Conservation (phyloP, 2,113 vertebrate species). For the Aptenodytes forsteri region DNA sequence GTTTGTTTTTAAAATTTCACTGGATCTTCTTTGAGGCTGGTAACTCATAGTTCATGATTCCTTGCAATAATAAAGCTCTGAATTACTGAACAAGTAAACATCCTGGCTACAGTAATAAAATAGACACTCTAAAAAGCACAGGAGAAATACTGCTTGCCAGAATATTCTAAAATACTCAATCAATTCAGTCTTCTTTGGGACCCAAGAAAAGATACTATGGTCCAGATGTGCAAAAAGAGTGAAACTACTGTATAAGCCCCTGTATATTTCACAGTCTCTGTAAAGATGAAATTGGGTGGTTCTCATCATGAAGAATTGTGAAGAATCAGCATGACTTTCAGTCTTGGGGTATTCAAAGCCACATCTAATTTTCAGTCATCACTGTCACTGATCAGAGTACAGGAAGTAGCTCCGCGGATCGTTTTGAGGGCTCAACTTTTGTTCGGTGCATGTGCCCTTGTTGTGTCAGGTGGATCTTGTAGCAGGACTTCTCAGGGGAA, state of each 20-base stretch:
- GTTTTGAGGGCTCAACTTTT: not conserved
- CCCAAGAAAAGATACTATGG: not conserved
- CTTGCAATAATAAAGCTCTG: constrained; percentile 17
- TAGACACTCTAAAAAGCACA: not conserved
- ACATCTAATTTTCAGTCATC: not conserved
- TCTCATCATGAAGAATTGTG: not conserved
- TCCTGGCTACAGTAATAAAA: constrained; percentile 1
- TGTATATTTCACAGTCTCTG: not conserved
- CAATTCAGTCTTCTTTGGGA: not conserved
- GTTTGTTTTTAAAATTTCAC: constrained; percentile 5
- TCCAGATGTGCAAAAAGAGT: not conserved
- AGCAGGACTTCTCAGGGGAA: not conserved
- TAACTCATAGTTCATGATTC: not conserved
- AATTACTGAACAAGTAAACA: not conserved
- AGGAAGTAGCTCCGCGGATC: not conserved
- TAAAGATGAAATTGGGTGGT: not conserved
- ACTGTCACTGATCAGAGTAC: not conserved
- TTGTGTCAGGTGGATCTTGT: not conserved
- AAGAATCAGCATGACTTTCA: not conserved
- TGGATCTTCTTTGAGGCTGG: not conserved
- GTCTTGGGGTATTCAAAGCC: not conserved
- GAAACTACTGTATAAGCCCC: not conserved
- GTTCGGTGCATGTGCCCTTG: fast-evolving
- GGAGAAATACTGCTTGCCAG: not conserved
- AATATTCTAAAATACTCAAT: not conserved